Percentiles rank a stretch among this genome's conserved stretches.
Evolutionary conservation across 2,113 vertebrate species (phyloP).

Genomic region (Drymodes brunneopygia): DNA sequence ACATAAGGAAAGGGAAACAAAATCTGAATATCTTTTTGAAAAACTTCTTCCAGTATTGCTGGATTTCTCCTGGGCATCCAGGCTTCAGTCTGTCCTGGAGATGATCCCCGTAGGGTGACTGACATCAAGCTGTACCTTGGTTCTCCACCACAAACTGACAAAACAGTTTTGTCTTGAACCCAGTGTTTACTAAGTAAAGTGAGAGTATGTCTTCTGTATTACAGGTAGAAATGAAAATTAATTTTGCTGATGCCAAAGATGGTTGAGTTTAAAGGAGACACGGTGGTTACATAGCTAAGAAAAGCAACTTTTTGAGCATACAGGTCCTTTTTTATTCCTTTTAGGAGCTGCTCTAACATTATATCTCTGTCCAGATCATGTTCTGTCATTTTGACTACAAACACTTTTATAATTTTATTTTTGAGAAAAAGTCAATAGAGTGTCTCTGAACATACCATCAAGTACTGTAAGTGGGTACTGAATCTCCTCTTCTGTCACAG

Average conservation of each 20-base stretch:
- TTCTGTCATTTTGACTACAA: background rate
- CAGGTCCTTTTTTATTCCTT: background rate
- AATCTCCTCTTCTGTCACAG: background rate
- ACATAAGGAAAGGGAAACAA: background rate
- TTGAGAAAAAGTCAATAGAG: background rate
- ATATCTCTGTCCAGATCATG: background rate
- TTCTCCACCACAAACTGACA: background rate
- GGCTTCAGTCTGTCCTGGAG: background rate
- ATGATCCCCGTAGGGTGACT: fast-evolving
- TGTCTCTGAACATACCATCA: background rate
- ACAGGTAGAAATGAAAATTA: background rate
- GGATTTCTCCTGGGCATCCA: background rate
- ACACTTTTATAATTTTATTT: background rate
- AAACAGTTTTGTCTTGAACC: background rate
- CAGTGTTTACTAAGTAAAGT: background rate
- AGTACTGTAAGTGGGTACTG: background rate
- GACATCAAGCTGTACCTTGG: background rate
- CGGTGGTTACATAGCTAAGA: background rate
- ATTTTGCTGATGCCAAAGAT: background rate
- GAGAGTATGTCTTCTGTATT: background rate
- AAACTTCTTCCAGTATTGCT: background rate
- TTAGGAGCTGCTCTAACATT: background rate
- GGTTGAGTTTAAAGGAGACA: background rate
- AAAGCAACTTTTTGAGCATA: background rate
- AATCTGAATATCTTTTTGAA: background rate